Percentiles rank a stretch among this genome's conserved stretches.
phyloP scores from a whole-genome alignment of 2,888 invertebrate species.

The Noctua fimbriata region DNA sequence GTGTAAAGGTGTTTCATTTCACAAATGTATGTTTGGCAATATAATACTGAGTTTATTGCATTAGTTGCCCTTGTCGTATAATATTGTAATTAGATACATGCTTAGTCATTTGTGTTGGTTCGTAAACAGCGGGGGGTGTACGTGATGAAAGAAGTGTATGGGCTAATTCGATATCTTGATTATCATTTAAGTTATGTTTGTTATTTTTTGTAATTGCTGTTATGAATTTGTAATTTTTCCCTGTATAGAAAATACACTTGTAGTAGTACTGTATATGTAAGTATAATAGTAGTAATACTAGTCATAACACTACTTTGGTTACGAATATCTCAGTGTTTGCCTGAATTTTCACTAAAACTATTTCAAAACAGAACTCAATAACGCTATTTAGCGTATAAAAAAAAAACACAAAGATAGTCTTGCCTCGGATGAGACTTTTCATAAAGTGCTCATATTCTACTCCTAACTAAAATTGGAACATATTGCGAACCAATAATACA shows the following conservation, averaged over 20 bases:
- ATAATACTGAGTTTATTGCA: constrained; percentile 53
- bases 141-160: not conserved
- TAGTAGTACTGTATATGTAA: no score
- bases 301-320: no score
- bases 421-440: no score
- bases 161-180: not conserved
- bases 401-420: no score
- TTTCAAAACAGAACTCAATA: no score
- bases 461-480: no score
- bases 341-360: no score
- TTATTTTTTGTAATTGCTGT: not conserved
- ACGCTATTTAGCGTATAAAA: no score
- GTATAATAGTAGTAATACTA: no score
- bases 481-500: no score
- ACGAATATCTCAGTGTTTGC: no score
- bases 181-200: not conserved
- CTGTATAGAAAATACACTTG: not conserved
- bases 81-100: constrained; percentile 61
- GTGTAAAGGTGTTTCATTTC: constrained; percentile 55
- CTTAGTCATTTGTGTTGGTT: constrained; percentile 49
- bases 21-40: constrained; percentile 65
- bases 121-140: constrained; percentile 15
- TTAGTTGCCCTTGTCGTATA: constrained; percentile 60
- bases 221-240: not conserved
- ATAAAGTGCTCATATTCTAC: no score